phyloP scores from a whole-genome alignment of 2,797 vertebrate species.

The Malacoraja senta region DNA sequence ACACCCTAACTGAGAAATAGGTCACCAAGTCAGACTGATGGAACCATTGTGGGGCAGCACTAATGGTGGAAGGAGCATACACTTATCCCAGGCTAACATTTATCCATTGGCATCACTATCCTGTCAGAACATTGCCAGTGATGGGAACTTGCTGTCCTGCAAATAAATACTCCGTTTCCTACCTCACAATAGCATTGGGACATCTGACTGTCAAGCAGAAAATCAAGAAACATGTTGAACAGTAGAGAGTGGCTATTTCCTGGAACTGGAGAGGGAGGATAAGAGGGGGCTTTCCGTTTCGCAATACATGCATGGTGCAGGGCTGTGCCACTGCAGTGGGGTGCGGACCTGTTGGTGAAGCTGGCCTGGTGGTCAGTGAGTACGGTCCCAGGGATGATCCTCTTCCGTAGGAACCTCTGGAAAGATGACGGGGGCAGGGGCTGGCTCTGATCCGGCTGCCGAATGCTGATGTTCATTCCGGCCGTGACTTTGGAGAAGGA shows the following conservation, averaged over 20 bases:
- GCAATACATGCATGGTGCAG: background rate
- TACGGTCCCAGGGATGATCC: constrained; percentile 73
- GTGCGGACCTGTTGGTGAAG: constrained; percentile 69
- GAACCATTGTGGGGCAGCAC: no score
- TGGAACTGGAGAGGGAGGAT: background rate
- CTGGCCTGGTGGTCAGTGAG: constrained; percentile 66
- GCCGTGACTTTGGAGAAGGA: constrained; percentile 44
- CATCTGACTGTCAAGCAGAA: no score
- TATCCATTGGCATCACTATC: no score
- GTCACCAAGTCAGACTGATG: no score
- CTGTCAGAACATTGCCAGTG: no score
- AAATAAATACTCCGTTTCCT: no score
- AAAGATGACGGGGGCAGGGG: constrained; percentile 84
- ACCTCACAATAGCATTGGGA: no score
- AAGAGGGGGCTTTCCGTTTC: background rate
- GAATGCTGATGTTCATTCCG: constrained; percentile 48
- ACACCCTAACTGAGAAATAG: no score
- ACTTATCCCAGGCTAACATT: no score
- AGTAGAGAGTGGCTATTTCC: background rate
- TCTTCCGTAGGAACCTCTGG: constrained; percentile 79
- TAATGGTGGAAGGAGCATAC: no score
- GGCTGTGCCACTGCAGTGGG: background rate
- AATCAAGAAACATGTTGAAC: no score
- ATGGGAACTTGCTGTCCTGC: no score
- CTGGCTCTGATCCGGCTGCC: constrained; percentile 54